phyloP scores from a whole-genome alignment of 2,797 vertebrate species.

The Rhinatrema bivittatum region DNA sequence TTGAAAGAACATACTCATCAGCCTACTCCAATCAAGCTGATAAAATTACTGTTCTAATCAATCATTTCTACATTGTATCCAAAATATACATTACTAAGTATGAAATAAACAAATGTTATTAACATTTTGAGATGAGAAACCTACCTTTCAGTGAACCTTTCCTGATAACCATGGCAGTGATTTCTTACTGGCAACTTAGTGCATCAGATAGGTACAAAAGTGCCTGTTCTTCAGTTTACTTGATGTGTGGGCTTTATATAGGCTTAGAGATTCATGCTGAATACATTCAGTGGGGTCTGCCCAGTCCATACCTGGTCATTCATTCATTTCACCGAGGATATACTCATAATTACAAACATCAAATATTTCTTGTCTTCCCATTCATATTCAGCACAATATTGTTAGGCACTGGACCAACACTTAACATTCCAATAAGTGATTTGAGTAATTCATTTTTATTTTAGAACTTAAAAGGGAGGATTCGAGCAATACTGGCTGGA shows the following conservation, averaged over 20 bases:
- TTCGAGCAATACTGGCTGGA: too few relatives aligned
- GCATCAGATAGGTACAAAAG: conserved; percentile 13
- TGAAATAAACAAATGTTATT: background rate
- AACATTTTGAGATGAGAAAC: background rate
- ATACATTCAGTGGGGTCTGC: conserved; percentile 42
- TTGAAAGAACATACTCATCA: too few relatives aligned
- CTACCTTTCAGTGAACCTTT: conserved; percentile 40
- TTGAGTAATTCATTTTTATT: conserved; percentile 43
- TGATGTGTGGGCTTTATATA: conserved; percentile 48
- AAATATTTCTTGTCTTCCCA: conserved; percentile 48
- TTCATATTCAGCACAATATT: conserved; percentile 55
- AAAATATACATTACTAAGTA: background rate
- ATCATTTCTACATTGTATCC: background rate
- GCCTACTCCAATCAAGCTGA: too few relatives aligned
- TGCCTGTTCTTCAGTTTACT: conserved; percentile 4
- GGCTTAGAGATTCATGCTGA: conserved; percentile 39
- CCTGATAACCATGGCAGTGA: conserved; percentile 32
- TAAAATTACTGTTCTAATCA: too few relatives aligned
- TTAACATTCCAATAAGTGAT: conserved; percentile 21
- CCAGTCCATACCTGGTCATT: conserved; percentile 6
- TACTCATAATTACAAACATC: conserved; percentile 66
- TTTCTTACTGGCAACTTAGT: conserved; percentile 1
- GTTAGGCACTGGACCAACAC: conserved; percentile 24
- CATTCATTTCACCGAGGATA: conserved; percentile 34
- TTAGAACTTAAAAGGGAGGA: too few relatives aligned